Base-by-base conservation (phyloP, 2,888 invertebrate species). In the Imbricaverruca yamaguchii region DNA sequence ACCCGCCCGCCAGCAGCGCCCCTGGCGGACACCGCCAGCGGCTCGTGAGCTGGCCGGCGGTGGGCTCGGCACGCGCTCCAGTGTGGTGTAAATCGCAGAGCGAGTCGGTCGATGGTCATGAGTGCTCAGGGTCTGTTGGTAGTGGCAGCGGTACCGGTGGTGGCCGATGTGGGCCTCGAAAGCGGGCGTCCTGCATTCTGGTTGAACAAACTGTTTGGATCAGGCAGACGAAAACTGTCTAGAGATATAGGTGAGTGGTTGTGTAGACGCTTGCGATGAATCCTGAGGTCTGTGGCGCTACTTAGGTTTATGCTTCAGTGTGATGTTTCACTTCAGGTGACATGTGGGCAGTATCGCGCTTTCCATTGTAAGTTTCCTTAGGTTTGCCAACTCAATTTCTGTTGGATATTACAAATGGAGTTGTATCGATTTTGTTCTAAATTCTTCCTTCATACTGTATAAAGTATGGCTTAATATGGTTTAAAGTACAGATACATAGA, bases 161-260 rank as follows among this genome's bases (percentile, higher is more conserved):
- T 25, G 2, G 74, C 53, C 8, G 74, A 74, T 39, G 74, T 74
- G 9, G 74, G 53, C 18, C 15, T 39, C 53, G 74, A 74, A 7
- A 23, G 15, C 9, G 8, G 18, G 53, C 11, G 25, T 25, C 23
- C 74, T 9, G 74, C 74, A 9, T 74, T 74, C 53, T 74, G 74
- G 74, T 13, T 74, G 18, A 11, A 39, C 39, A 74, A 74, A 23
- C 74, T 74, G 11, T 74, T 74, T 18, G 74, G 74, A 11, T 74
- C 74, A 11, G 74, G 74, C 4, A 74, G 23, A 10, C 0, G 74
- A 21, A 74, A 74, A 53, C 8, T 53, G 18, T 74, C 74, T 18
- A 74, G 74, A 53, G 74, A 74, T 74, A 74, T 74, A 53, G 74
- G 74, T 74, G 25, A 74, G 74, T 65, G 18, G 12, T 59, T 15